Base-by-base conservation (phyloP, 1,140 invertebrate genomes). In the Mylabris phalerata region DNA sequence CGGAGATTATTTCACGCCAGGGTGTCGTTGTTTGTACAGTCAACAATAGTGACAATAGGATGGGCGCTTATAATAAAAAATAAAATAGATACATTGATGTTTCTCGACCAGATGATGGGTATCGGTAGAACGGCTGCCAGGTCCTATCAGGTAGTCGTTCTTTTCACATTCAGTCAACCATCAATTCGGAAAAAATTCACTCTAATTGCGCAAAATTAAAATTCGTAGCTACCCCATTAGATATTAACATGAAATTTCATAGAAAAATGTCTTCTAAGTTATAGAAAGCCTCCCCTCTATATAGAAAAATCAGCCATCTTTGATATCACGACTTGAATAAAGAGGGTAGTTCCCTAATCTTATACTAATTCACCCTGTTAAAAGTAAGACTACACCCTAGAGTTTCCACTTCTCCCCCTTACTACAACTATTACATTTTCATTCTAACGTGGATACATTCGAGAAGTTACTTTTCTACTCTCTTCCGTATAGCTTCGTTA, bases 351-450 rank as follows among this genome's bases (percentile, higher is more conserved):
- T 64, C 66, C 66, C 66, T 63, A 62, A 68, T 68, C 64, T 66
- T 62, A 46, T 43, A 67, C 62, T 68, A 68, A 68, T 68, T 68
- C 66, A 68, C 64, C 66, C 66, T 68, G 60, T 68, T 68, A 68
- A 58, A 65, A 61, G 66, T 62, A 68, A 68, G 64, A 57, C 57
- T 68, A 68, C 64, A 68, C 66, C 64, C 66, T 32, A 32, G 51
- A 54, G 32, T 32, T 32, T 32, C 32, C 32, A 3, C 32, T 32
- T 32, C 7, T 32, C 51, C 51, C 51, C 43, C 44, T 54, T 45
- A 39, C 43, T 38, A 54, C 7, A 32, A 32, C 32, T 32, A 32
- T 7, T 32, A 32, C 32, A 32, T 32, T 32, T 32, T 32, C 32
- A 32, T 32, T 32, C 32, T 7, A 32, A 5, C 32, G 32, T 32